Percentiles rank a stretch among this genome's conserved stretches.
These are phyloP conservation scores for Aphaenogaster ashmeadi DNA, from an alignment of 1,140 invertebrate species.

Conservation along the genomic window DNA sequence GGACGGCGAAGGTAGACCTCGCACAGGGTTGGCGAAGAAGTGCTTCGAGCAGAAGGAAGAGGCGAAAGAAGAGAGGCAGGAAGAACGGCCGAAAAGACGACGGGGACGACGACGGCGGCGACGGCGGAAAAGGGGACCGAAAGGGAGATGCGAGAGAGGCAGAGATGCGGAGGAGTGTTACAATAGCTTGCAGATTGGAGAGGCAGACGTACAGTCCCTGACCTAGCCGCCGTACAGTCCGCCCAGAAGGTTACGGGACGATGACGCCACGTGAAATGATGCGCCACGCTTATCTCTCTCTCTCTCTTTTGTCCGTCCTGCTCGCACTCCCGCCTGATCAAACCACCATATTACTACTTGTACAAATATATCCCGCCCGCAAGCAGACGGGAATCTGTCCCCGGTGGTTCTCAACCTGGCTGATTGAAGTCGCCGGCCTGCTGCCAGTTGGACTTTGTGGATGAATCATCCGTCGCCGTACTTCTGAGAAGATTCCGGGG, in stretches of 20 bases:
- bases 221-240: constrained; percentile 72
- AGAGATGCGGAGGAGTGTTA: constrained; percentile 75
- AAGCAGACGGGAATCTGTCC: not conserved
- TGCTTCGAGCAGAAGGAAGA: constrained; percentile 65
- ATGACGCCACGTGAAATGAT: constrained; percentile 56
- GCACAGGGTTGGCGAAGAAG: constrained; percentile 56
- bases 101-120: not conserved
- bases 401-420: constrained; percentile 36
- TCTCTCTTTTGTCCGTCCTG: not conserved
- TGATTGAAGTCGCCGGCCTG: not conserved
- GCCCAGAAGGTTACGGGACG: constrained; percentile 32
- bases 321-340: constrained; percentile 45
- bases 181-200: constrained; percentile 80
- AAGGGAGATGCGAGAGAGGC: constrained; percentile 33
- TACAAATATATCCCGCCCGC: constrained; percentile 74
- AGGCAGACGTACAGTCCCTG: constrained; percentile 80
- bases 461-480: not conserved
- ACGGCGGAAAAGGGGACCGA: not conserved
- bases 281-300: not conserved
- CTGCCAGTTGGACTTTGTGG: not conserved
- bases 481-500: constrained; percentile 10
- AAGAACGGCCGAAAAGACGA: constrained; percentile 18
- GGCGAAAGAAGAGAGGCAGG: constrained; percentile 25
- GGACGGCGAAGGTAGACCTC: constrained; percentile 49
- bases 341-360: constrained; percentile 82